Conservation (phyloP, 2,797 vertebrate genomes). For the Champsocephalus esox region DNA sequence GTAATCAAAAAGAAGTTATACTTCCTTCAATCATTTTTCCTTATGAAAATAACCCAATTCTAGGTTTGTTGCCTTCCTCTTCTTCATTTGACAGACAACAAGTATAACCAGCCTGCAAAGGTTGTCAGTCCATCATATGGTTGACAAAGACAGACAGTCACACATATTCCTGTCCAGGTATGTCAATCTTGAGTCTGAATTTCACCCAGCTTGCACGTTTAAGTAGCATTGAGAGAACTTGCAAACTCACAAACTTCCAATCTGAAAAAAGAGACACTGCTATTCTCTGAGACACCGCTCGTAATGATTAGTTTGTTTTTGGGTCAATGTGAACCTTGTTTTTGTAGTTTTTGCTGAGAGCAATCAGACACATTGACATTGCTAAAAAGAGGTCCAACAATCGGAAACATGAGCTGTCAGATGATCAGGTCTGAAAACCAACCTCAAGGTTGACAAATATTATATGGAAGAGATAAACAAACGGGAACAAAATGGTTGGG, state of each 20-base stretch:
- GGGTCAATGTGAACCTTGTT: background rate
- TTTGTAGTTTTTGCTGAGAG: conserved; percentile 11
- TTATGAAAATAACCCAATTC: conserved; percentile 8
- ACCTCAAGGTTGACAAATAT: too few relatives aligned
- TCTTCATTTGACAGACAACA: conserved; percentile 7
- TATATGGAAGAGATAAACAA: too few relatives aligned
- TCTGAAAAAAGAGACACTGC: background rate
- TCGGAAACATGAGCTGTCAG: background rate
- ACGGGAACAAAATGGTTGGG: too few relatives aligned
- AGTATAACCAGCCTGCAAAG: conserved; percentile 7
- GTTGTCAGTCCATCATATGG: conserved; percentile 45
- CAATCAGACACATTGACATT: background rate
- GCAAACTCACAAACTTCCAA: conserved; percentile 7
- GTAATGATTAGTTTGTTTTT: background rate
- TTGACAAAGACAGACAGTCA: conserved; percentile 40
- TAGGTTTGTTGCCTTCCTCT: conserved; percentile 4
- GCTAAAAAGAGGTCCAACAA: background rate
- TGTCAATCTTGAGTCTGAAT: conserved; percentile 33
- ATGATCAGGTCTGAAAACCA: background rate
- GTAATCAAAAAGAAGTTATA: conserved; percentile 4
- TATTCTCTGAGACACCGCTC: background rate
- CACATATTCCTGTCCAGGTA: conserved; percentile 4
- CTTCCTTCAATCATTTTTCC: conserved; percentile 11
- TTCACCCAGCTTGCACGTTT: conserved; percentile 10
- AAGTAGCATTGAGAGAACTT: conserved; percentile 20